These are phyloP conservation scores for Zeugodacus cucurbitae DNA, from an alignment of 1,140 invertebrate genomes.

Conservation along the genomic window DNA sequence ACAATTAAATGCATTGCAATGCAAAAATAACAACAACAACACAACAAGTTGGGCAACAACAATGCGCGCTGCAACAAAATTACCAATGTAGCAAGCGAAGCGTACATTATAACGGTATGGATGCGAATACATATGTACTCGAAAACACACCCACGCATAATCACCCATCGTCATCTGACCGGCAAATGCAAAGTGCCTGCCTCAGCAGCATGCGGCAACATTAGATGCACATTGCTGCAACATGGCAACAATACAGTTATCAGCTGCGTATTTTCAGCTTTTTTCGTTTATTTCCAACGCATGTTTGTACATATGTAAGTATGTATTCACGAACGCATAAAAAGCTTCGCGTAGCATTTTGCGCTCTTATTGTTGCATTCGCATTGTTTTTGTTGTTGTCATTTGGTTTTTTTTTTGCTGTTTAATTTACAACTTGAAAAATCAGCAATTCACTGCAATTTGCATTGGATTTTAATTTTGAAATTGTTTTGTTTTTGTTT, in stretches of 20 bases:
- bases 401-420: background rate
- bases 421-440: constrained; percentile 38
- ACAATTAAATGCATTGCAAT: constrained; percentile 32
- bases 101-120: background rate
- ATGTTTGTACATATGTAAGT: background rate
- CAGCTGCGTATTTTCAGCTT: constrained; percentile 1
- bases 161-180: constrained; percentile 4
- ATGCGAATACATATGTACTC: too few relatives aligned
- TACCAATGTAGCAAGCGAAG: background rate
- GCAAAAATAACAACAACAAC: constrained; percentile 20
- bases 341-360: background rate
- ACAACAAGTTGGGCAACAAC: background rate
- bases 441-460: constrained; percentile 19
- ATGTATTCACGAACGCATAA: background rate
- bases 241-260: background rate
- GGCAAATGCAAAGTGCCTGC: background rate
- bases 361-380: background rate
- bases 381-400: background rate
- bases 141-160: too few relatives aligned
- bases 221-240: background rate
- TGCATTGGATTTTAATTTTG: constrained; percentile 31
- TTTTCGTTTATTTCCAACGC: background rate
- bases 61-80: background rate
- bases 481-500: constrained; percentile 24
- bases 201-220: background rate